These are phyloP conservation scores for Brenthis daphne DNA, from an alignment of 2,888 invertebrate genomes.

Conservation along the genomic window DNA sequence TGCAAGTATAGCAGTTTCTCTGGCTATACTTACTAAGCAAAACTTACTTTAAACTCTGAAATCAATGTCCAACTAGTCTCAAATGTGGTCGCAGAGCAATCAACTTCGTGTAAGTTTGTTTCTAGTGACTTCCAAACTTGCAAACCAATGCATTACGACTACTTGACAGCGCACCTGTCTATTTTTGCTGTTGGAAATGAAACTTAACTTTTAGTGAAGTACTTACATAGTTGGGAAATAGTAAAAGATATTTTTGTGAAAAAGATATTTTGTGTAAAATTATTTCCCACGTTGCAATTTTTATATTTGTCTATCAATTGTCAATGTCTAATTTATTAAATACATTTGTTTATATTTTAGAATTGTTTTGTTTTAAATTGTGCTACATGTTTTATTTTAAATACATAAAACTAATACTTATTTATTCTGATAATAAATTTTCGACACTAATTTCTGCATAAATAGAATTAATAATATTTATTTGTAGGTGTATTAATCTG, in stretches of 20 bases:
- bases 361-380: too few species aligned
- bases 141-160: slow-evolving; percentile 29
- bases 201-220: slow-evolving; percentile 6
- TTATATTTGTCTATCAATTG: too few species aligned
- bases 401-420: too few species aligned
- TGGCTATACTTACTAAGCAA: slow-evolving; percentile 22
- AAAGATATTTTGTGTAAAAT: too few species aligned
- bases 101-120: slow-evolving; percentile 33
- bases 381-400: too few species aligned
- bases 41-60: slow-evolving; percentile 30
- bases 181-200: slow-evolving; percentile 20
- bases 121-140: slow-evolving; percentile 27
- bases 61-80: slow-evolving; percentile 34
- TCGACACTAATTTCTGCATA: too few species aligned
- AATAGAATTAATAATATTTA: too few species aligned
- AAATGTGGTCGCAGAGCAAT: slow-evolving; percentile 35
- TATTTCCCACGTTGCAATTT: too few species aligned
- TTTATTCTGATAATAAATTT: too few species aligned
- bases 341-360: too few species aligned
- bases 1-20: slow-evolving; percentile 6
- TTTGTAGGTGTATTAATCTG: too few species aligned
- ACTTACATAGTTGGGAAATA: not conserved
- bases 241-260: not conserved
- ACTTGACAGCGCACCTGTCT: slow-evolving; percentile 25
- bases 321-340: too few species aligned